These are phyloP conservation scores for Ciona savignyi DNA, from an alignment of 23 tunicate genomes.

Conservation along the genomic window DNA sequence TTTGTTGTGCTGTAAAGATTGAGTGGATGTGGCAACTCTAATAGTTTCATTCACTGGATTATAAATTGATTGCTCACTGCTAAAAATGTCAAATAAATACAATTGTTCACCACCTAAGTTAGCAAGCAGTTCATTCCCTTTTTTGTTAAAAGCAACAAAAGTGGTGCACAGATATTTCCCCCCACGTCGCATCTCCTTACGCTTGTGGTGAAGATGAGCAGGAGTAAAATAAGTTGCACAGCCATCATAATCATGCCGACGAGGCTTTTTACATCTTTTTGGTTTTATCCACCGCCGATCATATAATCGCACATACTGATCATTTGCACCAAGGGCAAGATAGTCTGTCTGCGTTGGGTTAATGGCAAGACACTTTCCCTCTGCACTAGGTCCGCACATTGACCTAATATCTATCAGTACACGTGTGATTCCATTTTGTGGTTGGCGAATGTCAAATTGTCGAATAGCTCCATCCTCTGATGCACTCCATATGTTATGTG, in stretches of 20 bases:
- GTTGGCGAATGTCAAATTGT: conserved; percentile 69
- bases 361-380: conserved; percentile 74
- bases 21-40: neutral
- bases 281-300: conserved; percentile 69
- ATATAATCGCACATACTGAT: conserved; percentile 69
- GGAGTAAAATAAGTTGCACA: conserved; percentile 68
- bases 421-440: conserved; percentile 6
- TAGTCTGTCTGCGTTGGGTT: conserved; percentile 52
- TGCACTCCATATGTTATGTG: conserved; percentile 58
- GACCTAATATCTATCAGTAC: conserved; percentile 38
- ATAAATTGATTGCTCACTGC: conserved; percentile 26
- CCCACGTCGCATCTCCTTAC: conserved; percentile 18
- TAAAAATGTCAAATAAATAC: conserved; percentile 65
- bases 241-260: conserved; percentile 8
- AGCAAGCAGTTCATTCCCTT: conserved; percentile 67
- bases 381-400: conserved; percentile 30
- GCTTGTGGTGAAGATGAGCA: conserved; percentile 53
- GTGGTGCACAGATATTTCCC: conserved; percentile 43
- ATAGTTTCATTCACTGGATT: neutral
- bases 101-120: conserved; percentile 91
- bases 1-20: too few relatives aligned
- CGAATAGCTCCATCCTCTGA: conserved; percentile 83
- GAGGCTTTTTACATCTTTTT: conserved; percentile 24
- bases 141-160: conserved; percentile 44
- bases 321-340: conserved; percentile 79